phyloP scores from a whole-genome alignment of 2,113 vertebrate genomes.

The Melospiza melodia region DNA sequence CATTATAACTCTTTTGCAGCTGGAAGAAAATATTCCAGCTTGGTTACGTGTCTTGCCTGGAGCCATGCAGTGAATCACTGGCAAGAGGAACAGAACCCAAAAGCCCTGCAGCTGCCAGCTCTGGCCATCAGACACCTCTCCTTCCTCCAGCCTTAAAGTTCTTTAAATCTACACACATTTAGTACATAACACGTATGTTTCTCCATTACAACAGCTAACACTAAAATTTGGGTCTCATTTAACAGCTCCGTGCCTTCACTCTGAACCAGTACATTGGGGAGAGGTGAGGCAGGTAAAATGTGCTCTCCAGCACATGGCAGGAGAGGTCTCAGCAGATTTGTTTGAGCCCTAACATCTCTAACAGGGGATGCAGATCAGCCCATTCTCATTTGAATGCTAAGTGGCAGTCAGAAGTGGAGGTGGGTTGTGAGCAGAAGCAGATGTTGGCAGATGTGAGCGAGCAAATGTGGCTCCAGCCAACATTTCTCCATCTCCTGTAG shows the following conservation, averaged over 20 bases:
- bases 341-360: background rate
- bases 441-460: background rate
- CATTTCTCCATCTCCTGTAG: background rate
- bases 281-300: background rate
- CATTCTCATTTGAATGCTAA: background rate
- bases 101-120: background rate
- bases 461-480: background rate
- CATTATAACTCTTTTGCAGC: background rate
- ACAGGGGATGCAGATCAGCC: background rate
- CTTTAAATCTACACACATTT: background rate
- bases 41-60: background rate
- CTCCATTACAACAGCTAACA: background rate
- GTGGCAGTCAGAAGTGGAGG: background rate
- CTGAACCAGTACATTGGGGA: background rate
- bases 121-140: background rate
- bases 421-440: background rate
- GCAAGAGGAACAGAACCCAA: constrained; percentile 15
- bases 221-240: background rate
- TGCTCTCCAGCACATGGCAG: background rate
- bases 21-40: constrained; percentile 19
- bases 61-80: constrained; percentile 21
- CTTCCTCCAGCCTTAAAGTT: background rate
- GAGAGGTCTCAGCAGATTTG: background rate
- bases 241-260: background rate
- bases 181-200: background rate